Base-by-base conservation (phyloP, 1,140 invertebrate genomes). In the Polypedilum pembai region DNA sequence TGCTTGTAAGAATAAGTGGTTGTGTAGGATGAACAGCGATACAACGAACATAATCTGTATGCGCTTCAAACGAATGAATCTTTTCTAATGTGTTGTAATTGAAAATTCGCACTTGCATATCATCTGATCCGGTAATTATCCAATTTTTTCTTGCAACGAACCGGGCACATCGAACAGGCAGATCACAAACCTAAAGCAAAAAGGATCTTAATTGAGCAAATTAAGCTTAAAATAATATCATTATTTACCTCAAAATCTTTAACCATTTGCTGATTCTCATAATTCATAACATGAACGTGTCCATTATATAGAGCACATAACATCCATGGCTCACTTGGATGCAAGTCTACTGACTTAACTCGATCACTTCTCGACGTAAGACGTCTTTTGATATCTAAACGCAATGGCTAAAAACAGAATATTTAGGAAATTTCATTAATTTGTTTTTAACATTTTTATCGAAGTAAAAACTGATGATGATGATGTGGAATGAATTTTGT, bases 231-330 rank as follows among this genome's bases (percentile, higher is more conserved):
- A 69, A 7, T 10, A 10, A 69, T 69, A 8, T 5, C 4, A 2
- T 56, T 10, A 75, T 75, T 74, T 82, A 84, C 88, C 84, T 94
- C 81, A 24, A 82, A 81, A 77, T 82, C 81, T 79, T 82, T 82
- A 0, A 82, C 81, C 77, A 82, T 78, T 78, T 82, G 81, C 83
- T 98, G 95, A 73, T 90, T 93, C 82, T 99, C 97, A 86, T 96
- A 91, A 83, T 99, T 99, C 96, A 98, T 99, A 79, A 99, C 94
- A 85, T 99, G 97, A 76, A 99, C 96, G 84, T 98, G 95, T 76
- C 98, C 98, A 85, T 96, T 98, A 85, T 99, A 99, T 3, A 99
- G 85, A 24, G 96, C 96, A 76, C 94, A 96, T 40, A 99, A 86
- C 89, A 99, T 95, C 98, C 98, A 99, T 79, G 95, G 96, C 80